phyloP scores from a whole-genome alignment of 53 echinoderm and acorn worm genomes.

The Paracentrotus lividus region DNA sequence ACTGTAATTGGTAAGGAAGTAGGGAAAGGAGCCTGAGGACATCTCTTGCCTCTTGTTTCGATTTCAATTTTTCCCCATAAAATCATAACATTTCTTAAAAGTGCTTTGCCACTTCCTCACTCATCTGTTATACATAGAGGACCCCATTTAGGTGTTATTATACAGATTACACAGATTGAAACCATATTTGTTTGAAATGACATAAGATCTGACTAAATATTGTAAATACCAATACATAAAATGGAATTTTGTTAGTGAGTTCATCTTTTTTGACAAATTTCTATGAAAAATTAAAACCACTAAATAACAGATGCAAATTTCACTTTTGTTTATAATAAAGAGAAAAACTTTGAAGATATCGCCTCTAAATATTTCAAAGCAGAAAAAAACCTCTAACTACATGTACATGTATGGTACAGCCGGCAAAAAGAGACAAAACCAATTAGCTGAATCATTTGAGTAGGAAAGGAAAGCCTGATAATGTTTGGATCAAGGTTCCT shows the following conservation, averaged over 20 bases:
- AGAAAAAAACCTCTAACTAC: too few relatives aligned
- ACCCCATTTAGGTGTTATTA: neutral
- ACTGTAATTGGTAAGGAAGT: constrained; percentile 44
- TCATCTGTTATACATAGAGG: neutral
- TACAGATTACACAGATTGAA: neutral
- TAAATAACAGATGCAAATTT: neutral
- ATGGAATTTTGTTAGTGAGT: too few relatives aligned
- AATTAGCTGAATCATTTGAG: constrained; percentile 19
- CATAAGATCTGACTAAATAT: too few relatives aligned
- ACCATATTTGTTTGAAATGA: neutral
- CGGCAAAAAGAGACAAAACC: neutral
- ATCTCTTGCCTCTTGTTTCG: constrained; percentile 14
- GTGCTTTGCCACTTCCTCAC: constrained; percentile 19
- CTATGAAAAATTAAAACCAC: neutral
- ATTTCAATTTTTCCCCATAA: neutral
- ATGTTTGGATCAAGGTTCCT: neutral
- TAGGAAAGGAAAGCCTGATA: neutral
- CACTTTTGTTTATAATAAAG: too few relatives aligned
- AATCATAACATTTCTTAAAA: constrained; percentile 23
- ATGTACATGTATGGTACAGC: too few relatives aligned
- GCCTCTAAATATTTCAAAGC: too few relatives aligned
- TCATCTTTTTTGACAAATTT: too few relatives aligned
- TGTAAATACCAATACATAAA: too few relatives aligned
- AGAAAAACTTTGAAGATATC: too few relatives aligned
- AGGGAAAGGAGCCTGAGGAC: constrained; percentile 1